Conservation (phyloP, 2,888 invertebrate genomes). For the Buathra laborator region DNA sequence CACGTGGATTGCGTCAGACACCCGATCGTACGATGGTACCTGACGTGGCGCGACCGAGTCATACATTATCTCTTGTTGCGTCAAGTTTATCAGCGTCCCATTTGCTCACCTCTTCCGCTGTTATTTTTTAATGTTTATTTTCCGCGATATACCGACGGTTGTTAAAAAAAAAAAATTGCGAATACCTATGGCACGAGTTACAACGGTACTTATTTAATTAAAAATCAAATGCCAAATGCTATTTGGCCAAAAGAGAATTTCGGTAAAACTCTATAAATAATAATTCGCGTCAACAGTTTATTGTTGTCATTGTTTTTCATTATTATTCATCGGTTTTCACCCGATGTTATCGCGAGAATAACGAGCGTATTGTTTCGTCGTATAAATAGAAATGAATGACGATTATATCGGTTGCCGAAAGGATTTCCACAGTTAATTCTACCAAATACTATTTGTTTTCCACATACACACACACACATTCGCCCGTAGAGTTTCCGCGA, state of each 20-base stretch:
- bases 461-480: not conserved
- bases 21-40: conserved; percentile 31
- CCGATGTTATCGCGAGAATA: not conserved
- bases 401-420: not conserved
- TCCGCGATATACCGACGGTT: not conserved
- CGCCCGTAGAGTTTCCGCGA: not conserved
- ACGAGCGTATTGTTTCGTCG: not conserved
- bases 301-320: not conserved
- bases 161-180: not conserved
- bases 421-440: conserved; percentile 20
- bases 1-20: conserved; percentile 22
- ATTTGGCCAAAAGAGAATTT: too few relatives aligned
- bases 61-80: conserved; percentile 3
- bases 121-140: not conserved
- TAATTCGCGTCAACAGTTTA: too few relatives aligned
- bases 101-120: not conserved
- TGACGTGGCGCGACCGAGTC: conserved; percentile 33
- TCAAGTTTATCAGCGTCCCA: not conserved
- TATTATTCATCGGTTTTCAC: not conserved
- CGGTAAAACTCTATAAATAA: too few relatives aligned
- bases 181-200: not conserved
- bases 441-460: not conserved
- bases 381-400: not conserved
- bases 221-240: too few relatives aligned
- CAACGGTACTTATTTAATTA: not conserved